Evolutionary conservation across 1,140 invertebrate genomes (phyloP), one percentile per base, ranked within the genome.

Genomic region (Conus betulinus): DNA sequence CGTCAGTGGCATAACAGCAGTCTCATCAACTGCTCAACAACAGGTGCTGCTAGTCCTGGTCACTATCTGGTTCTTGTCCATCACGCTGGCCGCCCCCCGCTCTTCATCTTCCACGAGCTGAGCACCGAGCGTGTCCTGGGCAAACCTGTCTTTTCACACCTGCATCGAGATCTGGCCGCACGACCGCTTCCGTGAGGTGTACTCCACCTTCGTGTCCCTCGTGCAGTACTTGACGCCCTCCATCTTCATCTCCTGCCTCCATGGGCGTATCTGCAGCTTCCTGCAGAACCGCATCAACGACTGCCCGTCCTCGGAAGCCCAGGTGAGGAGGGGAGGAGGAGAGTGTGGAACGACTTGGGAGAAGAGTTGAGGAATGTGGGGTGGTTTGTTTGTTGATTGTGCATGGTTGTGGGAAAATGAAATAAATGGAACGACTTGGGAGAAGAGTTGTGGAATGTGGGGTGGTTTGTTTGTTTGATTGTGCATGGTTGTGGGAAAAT

Each of bases 161-260:
- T 94, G 93, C 84, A 93, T 91, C n/a, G 93, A 94, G 87, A 84
- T 81, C 27, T 90, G 88, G 88, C 82, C 82, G 15, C 71, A 76
- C 60, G 85, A 90, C 13, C n/a, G 87, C 20, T 89, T 90, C 53
- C 67, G 86, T 13, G 81, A 87, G 86, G 92, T 90, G 39, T 91
- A 96, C 83, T 92, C 93, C 3, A 90, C 92, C 23, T 57, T 95
- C 52, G 86, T 89, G 0, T 88, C 94, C 84, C 67, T 93, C 0
- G 81, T 92, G 15, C 94, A 94, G 90, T 94, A 94, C 87, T 88
- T 94, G 3, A 90, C 95, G 25, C 95, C 95, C 11, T 92, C 95
- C 74, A 79, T 91, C 23, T 90, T 93, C 13, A 94, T 95, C 89
- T 90, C 91, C 60, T 89, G 91, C 67, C 92, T 95, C 63, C 95